Evolutionary conservation across 2,797 vertebrate genomes (phyloP), one percentile per base, ranked within the genome.

Genomic region (Danio albolineatus): DNA sequence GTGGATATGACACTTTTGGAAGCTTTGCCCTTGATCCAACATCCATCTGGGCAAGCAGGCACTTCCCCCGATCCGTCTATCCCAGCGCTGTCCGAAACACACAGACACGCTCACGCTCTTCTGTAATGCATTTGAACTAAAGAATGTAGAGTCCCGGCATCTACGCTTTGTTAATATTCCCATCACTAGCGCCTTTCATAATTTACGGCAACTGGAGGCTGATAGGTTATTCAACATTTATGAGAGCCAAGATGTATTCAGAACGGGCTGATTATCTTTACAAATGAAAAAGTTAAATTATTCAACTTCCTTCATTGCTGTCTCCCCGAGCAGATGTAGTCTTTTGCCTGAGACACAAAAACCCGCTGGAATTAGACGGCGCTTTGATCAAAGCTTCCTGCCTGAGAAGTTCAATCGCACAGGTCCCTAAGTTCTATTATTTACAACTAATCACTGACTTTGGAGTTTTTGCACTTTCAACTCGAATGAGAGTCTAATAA

Each of bases 191-290:
- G 94, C 91, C 96, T 96, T 98, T 96, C 96, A 99, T 98, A 98
- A 98, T 98, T 99, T 96, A 98, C 96, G 95, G 94, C 96, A 97
- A 97, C 96, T 97, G 96, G 95, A 96, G 95, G 95, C 95, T 97
- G 97, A 98, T 98, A 96, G 97, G 97, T 97, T 96, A 98, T 98
- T 99, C 97, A 99, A 98, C 97, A 99, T 99, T 99, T 98, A 99
- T 99, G 97, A 99, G 97, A 95, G 96, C 95, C 95, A 95, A 84
- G 95, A 97, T 97, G 96, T 97, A 96, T 98, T 91, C 96, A 96
- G 95, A 98, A 97, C 90, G 94, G 94, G 94, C 94, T 98, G 97
- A 98, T 99, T 98, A 98, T 96, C 96, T 96, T 95, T 96, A 98
- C 95, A 98, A 99, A 99, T 97, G 97, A 96, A 98, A 97, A 97